Evolutionary conservation across 2,113 vertebrate species (phyloP).

Genomic region (Hippopotamus amphibius): DNA sequence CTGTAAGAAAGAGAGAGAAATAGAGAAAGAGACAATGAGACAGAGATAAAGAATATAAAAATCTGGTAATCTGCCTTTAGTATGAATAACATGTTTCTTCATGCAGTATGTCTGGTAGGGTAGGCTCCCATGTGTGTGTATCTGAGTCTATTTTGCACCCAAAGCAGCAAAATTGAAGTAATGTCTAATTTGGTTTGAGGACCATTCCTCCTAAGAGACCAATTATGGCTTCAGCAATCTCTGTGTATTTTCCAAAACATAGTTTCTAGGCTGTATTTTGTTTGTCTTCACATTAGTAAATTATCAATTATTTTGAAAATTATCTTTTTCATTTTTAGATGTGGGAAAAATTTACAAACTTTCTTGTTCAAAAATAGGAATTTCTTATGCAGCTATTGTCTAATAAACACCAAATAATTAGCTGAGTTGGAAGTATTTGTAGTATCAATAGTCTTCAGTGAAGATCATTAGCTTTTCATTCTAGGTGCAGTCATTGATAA

Average conservation of each 20-base stretch:
- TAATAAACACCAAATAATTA: background rate
- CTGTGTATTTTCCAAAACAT: background rate
- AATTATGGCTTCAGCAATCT: background rate
- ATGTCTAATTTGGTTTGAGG: background rate
- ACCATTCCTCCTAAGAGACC: background rate
- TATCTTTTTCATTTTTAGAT: background rate
- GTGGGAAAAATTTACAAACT: background rate
- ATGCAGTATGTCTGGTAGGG: background rate
- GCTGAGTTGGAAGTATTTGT: background rate
- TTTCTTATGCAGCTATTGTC: background rate
- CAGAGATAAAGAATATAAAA: background rate
- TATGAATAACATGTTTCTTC: background rate
- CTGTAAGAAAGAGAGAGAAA: background rate
- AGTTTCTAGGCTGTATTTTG: background rate
- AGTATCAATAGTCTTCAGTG: background rate
- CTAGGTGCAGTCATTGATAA: background rate
- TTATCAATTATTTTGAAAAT: background rate
- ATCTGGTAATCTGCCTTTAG: background rate
- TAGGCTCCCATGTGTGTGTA: background rate
- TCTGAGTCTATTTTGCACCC: background rate
- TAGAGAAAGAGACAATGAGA: fast-evolving
- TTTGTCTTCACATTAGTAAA: background rate
- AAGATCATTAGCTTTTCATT: background rate
- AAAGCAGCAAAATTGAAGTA: background rate
- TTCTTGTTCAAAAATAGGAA: background rate